Conservation (phyloP, 2,888 invertebrate species). For the Trimorus sp. region DNA sequence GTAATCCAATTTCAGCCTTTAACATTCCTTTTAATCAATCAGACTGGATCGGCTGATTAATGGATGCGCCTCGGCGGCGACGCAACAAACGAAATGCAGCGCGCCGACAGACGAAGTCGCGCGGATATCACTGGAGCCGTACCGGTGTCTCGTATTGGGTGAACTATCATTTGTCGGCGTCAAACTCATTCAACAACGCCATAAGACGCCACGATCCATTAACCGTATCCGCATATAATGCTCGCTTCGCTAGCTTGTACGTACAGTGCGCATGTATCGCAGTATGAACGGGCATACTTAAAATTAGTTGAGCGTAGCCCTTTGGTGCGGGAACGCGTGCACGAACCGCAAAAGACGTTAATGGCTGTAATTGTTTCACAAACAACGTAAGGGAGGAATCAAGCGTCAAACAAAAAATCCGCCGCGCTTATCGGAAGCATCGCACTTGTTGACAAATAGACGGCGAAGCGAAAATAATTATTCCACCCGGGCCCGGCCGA, state of each 20-base stretch:
- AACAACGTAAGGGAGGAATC: conserved; percentile 49
- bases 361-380: conserved; percentile 65
- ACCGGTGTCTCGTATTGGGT: conserved; percentile 76
- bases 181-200: conserved; percentile 78
- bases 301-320: conserved; percentile 66
- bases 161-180: conserved; percentile 80
- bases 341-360: conserved; percentile 65
- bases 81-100: conserved; percentile 8
- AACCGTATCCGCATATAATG: conserved; percentile 67
- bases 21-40: conserved; percentile 31
- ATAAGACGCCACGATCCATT: conserved; percentile 71
- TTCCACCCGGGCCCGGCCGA: not conserved
- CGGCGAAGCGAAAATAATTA: conserved; percentile 18
- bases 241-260: conserved; percentile 60
- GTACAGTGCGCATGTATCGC: conserved; percentile 53
- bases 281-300: conserved; percentile 63
- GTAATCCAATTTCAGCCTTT: conserved; percentile 20
- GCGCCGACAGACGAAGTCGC: conserved; percentile 26
- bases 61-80: conserved; percentile 9
- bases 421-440: conserved; percentile 40
- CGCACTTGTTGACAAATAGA: conserved; percentile 47
- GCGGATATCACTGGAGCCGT: conserved; percentile 66
- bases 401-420: conserved; percentile 40
- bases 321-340: conserved; percentile 57
- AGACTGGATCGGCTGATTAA: conserved; percentile 32